Percentiles rank a stretch among this genome's conserved stretches.
Conservation (phyloP, 2,888 invertebrate genomes). For the Sminthurides aquaticus region DNA sequence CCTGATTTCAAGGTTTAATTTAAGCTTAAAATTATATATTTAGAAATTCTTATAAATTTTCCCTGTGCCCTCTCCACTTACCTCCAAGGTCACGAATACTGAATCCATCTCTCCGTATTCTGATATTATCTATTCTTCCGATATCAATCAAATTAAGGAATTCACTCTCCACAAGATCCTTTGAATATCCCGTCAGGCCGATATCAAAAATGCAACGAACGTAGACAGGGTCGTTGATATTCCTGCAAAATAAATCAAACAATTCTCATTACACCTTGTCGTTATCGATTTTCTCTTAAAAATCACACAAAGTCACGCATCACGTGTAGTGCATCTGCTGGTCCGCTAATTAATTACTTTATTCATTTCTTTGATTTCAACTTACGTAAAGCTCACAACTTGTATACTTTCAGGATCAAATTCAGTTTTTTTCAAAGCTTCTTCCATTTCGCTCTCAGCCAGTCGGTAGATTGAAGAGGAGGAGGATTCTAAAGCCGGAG, state of each 20-base stretch:
- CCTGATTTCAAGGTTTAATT: too few species aligned
- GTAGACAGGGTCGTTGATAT: constrained; percentile 34
- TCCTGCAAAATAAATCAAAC: constrained; percentile 32
- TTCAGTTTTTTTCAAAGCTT: constrained; percentile 27
- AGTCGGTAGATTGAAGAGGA: constrained; percentile 26
- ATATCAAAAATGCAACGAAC: constrained; percentile 34
- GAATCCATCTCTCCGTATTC: constrained; percentile 32
- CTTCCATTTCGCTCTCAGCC: constrained; percentile 34
- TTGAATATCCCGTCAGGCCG: constrained; percentile 25
- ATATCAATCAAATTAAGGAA: constrained; percentile 30
- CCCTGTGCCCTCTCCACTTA: too few species aligned
- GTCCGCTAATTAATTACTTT: neutral
- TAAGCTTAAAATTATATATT: too few species aligned
- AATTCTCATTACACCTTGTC: too few species aligned
- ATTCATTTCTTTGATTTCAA: neutral
- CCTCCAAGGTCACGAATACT: constrained; percentile 36
- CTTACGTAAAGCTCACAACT: constrained; percentile 38
- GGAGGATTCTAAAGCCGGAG: constrained; percentile 30
- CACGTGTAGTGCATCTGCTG: too few species aligned
- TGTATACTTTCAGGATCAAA: constrained; percentile 33
- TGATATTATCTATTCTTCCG: constrained; percentile 32
- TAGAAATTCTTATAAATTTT: too few species aligned
- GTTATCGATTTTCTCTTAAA: too few species aligned
- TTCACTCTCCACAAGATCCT: constrained; percentile 29
- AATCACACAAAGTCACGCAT: too few species aligned